phyloP scores from a whole-genome alignment of 2,113 vertebrate species.

The Xyliphius kryptos region DNA sequence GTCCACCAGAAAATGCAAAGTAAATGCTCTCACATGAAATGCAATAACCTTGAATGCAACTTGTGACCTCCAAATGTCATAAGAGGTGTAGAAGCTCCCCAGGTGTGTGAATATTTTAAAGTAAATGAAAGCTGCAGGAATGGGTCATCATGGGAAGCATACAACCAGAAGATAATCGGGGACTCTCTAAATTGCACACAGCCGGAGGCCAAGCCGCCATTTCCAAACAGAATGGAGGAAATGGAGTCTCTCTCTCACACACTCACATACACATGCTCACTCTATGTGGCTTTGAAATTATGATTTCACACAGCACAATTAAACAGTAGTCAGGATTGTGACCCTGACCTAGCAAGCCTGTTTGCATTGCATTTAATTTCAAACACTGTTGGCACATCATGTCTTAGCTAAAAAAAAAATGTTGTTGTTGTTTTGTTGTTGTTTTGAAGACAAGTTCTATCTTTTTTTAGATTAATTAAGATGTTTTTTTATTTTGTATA shows the following conservation, averaged over 20 bases:
- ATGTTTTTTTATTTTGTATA: too few species aligned
- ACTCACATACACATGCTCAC: background rate
- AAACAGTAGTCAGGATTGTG: conserved; percentile 26
- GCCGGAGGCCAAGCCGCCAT: conserved; percentile 44
- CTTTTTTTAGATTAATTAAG: too few species aligned
- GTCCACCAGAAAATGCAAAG: conserved; percentile 53
- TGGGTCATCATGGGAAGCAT: conserved; percentile 43
- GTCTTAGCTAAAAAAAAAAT: conserved; percentile 10
- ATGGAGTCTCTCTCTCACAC: conserved; percentile 32
- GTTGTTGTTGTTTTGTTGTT: too few species aligned
- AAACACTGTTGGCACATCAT: conserved; percentile 5
- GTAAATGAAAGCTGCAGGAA: conserved; percentile 42
- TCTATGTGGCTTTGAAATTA: conserved; percentile 19
- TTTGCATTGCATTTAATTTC: conserved; percentile 38
- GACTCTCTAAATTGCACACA: conserved; percentile 61
- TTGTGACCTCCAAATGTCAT: conserved; percentile 50
- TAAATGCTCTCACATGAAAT: conserved; percentile 43
- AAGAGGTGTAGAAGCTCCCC: conserved; percentile 47
- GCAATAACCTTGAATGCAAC: conserved; percentile 38
- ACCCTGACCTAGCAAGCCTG: conserved; percentile 23
- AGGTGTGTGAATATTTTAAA: conserved; percentile 49
- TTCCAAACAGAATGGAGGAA: conserved; percentile 31
- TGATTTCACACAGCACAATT: conserved; percentile 21
- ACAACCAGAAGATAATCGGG: conserved; percentile 52
- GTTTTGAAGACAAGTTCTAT: too few species aligned